Evolutionary conservation across 2,888 invertebrate species (phyloP), one percentile per base, ranked within the genome.

Genomic region (Onchidella celtica): DNA sequence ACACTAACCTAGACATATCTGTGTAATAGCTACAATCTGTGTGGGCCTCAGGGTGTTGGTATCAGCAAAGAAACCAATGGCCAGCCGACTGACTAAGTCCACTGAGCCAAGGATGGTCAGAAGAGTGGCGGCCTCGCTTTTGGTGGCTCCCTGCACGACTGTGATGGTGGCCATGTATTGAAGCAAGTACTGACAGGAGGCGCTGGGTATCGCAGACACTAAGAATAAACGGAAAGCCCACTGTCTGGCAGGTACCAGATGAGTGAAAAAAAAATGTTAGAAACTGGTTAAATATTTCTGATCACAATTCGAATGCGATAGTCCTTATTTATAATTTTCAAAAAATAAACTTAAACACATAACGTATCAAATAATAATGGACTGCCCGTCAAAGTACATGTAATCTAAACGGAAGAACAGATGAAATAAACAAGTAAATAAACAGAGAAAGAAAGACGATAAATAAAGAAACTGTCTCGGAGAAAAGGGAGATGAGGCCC

Each of bases 1-100:
- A n/a, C n/a, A n/a, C 24, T 68, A 40, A 40, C 81, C 83, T 34
- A 70, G 29, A 36, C 81, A 55, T n/a, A 73, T 34, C 38, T 79
- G 69, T n/a, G 77, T 24, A 27, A 83, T 34, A 9, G 47, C 79
- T 40, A 83, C 82, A 36, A 85, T 72, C 55, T 82, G 73, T 1
- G 78, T 79, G 9, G 80, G 27, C 55, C 66, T 76, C 38, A 85
- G 36, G 6, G 75, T 4, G 11, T 79, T 59, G 2, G 81, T 66
- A 59, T 85, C 85, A 11, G 85, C 79, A 21, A 85, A 36, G 27
- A 69, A 36, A 2, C 85, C 85, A 14, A 79, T n/a, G 2, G 34
- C 40, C 57, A 83, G 34, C 0, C 82, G 79, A 40, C 83, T 82
- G 63, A 79, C 47, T 17, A 85, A 74, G 57, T 82, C 82, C 40